phyloP scores from a whole-genome alignment of 2,797 vertebrate species.

The Arctocebus calabarensis region DNA sequence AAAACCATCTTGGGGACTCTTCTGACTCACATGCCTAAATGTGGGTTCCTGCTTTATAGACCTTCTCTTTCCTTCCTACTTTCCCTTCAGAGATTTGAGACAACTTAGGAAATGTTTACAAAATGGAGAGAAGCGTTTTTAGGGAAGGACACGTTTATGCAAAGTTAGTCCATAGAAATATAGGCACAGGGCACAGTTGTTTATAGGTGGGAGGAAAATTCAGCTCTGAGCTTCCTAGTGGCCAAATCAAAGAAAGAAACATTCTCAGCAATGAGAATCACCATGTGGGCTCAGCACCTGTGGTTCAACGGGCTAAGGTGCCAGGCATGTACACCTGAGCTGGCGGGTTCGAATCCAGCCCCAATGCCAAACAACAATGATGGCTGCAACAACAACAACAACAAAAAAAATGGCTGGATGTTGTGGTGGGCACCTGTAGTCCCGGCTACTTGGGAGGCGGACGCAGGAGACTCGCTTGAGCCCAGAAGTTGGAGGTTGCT shows the following conservation, averaged over 20 bases:
- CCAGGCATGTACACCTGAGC: too few species aligned
- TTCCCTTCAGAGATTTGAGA: background rate
- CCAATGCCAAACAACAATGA: too few species aligned
- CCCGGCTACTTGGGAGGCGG: too few species aligned
- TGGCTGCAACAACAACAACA: too few species aligned
- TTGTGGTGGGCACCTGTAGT: too few species aligned
- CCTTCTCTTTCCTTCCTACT: background rate
- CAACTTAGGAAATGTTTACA: background rate
- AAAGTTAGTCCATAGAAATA: background rate
- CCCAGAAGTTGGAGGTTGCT: too few species aligned
- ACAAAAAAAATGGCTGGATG: too few species aligned
- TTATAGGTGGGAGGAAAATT: background rate
- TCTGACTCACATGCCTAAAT: background rate
- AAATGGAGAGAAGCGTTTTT: background rate
- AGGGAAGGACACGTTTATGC: background rate
- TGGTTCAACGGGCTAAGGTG: too few species aligned
- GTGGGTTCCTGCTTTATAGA: background rate
- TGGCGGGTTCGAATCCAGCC: too few species aligned
- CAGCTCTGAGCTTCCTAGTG: background rate
- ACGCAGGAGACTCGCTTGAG: too few species aligned
- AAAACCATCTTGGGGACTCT: background rate
- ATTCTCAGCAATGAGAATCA: background rate
- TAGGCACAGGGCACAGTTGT: background rate
- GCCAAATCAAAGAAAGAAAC: background rate
- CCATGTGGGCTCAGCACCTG: too few species aligned